Conservation (phyloP, 2,888 invertebrate genomes). For the Ennomos erosarius region DNA sequence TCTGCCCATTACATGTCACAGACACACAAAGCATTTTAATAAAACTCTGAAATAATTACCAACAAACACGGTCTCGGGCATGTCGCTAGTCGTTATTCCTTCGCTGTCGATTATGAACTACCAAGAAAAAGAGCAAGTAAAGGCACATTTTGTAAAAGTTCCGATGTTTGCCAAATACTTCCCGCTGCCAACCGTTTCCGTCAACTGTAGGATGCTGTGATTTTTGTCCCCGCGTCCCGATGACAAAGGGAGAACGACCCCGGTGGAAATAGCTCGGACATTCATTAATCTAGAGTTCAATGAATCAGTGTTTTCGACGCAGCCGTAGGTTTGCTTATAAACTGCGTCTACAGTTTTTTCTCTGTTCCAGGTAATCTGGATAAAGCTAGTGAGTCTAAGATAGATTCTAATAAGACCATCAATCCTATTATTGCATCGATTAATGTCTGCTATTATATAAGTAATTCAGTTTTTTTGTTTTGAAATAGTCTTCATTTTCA, state of each 20-base stretch:
- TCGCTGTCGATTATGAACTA: conserved; percentile 67
- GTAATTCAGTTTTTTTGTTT: too few relatives aligned
- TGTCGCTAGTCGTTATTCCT: conserved; percentile 65
- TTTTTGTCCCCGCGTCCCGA: conserved; percentile 50
- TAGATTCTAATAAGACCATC: background rate
- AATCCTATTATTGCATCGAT: too few relatives aligned
- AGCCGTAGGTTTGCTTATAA: conserved; percentile 24
- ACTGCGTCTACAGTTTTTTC: conserved; percentile 38
- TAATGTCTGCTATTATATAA: too few relatives aligned
- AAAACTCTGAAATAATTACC: conserved; percentile 57
- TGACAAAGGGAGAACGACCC: conserved; percentile 54
- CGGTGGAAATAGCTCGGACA: conserved; percentile 54
- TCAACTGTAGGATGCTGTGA: conserved; percentile 52
- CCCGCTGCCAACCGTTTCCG: conserved; percentile 65
- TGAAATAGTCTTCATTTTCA: too few relatives aligned
- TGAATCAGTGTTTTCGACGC: conserved; percentile 53
- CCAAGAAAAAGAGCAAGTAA: conserved; percentile 60
- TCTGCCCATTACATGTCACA: conserved; percentile 5
- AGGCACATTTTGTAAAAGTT: conserved; percentile 59
- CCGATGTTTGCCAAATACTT: conserved; percentile 72
- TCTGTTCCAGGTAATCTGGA: conserved; percentile 37
- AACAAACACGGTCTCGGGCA: conserved; percentile 71
- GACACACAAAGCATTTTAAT: conserved; percentile 17
- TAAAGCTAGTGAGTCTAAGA: conserved; percentile 30
- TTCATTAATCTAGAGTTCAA: conserved; percentile 54